Percentiles rank a stretch among this genome's conserved stretches.
phyloP scores from a whole-genome alignment of 2,888 invertebrate species.

The Parnassius orleans region DNA sequence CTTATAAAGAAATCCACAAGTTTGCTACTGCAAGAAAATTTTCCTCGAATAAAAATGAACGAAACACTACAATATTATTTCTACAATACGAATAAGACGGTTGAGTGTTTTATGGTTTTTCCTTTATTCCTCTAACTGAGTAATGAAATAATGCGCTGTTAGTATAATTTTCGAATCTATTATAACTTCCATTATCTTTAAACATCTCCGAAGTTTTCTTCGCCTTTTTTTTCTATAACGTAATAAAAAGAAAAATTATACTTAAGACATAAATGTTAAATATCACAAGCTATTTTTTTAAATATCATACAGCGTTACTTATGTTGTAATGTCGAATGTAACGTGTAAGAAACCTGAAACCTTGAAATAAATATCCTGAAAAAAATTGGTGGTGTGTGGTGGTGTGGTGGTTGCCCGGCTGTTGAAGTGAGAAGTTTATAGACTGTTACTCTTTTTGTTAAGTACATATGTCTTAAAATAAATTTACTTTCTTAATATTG shows the following conservation, averaged over 20 bases:
- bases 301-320: no score
- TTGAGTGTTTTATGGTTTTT: slow-evolving; percentile 58
- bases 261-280: no score
- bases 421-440: no score
- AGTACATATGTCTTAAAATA: no score
- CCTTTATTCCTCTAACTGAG: slow-evolving; percentile 48
- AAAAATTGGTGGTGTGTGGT: no score
- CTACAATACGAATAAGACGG: slow-evolving; percentile 55
- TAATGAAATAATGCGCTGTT: slow-evolving; percentile 48
- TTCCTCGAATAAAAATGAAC: slow-evolving; percentile 49
- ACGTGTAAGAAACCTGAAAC: no score
- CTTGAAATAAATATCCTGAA: no score
- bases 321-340: no score
- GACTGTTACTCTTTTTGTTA: no score
- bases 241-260: slow-evolving; percentile 33
- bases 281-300: neutral
- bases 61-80: slow-evolving; percentile 58
- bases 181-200: slow-evolving; percentile 38
- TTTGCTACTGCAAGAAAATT: slow-evolving; percentile 42
- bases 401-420: no score
- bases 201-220: slow-evolving; percentile 35
- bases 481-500: neutral
- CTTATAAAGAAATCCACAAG: slow-evolving; percentile 37
- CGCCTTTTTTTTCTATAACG: slow-evolving; percentile 33
- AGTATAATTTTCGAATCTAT: slow-evolving; percentile 52